phyloP scores from a whole-genome alignment of 2,113 vertebrate genomes.

The Menidia beryllina region DNA sequence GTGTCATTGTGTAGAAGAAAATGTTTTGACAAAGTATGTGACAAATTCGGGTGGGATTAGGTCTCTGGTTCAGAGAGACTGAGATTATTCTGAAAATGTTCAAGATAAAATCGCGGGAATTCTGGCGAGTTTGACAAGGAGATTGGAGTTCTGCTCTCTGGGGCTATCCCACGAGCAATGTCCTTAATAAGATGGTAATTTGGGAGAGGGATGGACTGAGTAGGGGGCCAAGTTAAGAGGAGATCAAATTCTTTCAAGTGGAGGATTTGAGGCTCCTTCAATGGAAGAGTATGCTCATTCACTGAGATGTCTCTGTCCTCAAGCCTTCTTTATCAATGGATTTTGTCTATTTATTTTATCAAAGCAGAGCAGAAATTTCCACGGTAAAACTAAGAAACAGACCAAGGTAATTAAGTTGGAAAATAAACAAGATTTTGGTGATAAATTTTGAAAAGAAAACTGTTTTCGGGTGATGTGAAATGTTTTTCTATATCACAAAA shows the following conservation, averaged over 20 bases:
- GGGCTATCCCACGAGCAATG: slow-evolving; percentile 19
- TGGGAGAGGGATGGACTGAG: slow-evolving; percentile 38
- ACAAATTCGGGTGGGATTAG: not conserved
- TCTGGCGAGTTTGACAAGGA: not conserved
- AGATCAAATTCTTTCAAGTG: slow-evolving; percentile 52
- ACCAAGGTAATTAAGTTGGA: too few species aligned
- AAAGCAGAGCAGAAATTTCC: not conserved
- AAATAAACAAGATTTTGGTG: too few species aligned
- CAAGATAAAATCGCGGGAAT: not conserved
- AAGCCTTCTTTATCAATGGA: slow-evolving; percentile 18
- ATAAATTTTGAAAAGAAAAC: too few species aligned
- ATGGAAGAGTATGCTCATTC: slow-evolving; percentile 26
- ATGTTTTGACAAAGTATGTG: not conserved
- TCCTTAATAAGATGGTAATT: slow-evolving; percentile 52
- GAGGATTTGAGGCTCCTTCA: slow-evolving; percentile 34
- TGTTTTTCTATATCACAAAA: too few species aligned
- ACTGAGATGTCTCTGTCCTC: slow-evolving; percentile 22
- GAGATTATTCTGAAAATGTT: not conserved
- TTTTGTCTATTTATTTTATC: not conserved
- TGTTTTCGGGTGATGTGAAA: too few species aligned
- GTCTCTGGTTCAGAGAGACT: not conserved
- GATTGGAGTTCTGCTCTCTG: slow-evolving; percentile 9
- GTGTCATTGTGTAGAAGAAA: not conserved
- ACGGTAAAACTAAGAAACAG: not conserved
- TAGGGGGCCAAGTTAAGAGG: slow-evolving; percentile 38